A percentile compares a stretch with the other conserved stretches of the same genome.
phyloP scores from a whole-genome alignment of 23 tunicate species.

The Ascidia mentula region DNA sequence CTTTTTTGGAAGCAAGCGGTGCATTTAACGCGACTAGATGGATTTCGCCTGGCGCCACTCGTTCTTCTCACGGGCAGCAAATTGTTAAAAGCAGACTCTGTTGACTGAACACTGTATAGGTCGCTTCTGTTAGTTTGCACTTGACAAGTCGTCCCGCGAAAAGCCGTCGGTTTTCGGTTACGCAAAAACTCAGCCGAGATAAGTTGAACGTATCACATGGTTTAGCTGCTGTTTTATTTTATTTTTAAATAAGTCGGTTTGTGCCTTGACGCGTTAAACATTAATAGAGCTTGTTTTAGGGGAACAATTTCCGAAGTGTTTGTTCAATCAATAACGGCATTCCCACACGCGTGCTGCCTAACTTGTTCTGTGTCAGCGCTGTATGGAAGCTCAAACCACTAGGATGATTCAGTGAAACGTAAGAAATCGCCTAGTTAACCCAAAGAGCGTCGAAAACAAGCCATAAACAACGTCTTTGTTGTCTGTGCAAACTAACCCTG shows the following conservation, averaged over 20 bases:
- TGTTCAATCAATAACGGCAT: slow-evolving; percentile 5
- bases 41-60: slow-evolving; percentile 8
- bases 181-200: background rate
- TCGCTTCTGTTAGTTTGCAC: background rate
- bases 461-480: background rate
- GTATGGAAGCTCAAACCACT: background rate
- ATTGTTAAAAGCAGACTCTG: background rate
- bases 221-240: too few species aligned
- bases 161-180: slow-evolving; percentile 1
- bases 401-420: background rate
- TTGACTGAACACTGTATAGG: background rate
- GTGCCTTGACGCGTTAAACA: background rate
- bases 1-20: background rate
- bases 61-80: slow-evolving; percentile 4
- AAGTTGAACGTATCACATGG: background rate
- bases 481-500: slow-evolving; percentile 3
- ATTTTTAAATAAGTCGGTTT: too few species aligned
- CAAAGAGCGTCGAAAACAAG: background rate
- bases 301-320: background rate
- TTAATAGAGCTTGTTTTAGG: background rate
- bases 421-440: background rate
- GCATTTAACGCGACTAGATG: slow-evolving; percentile 13
- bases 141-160: background rate
- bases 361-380: background rate
- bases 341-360: background rate